Evolutionary conservation across 1,140 invertebrate genomes (phyloP).

Genomic region (Steinernema khuongi): DNA sequence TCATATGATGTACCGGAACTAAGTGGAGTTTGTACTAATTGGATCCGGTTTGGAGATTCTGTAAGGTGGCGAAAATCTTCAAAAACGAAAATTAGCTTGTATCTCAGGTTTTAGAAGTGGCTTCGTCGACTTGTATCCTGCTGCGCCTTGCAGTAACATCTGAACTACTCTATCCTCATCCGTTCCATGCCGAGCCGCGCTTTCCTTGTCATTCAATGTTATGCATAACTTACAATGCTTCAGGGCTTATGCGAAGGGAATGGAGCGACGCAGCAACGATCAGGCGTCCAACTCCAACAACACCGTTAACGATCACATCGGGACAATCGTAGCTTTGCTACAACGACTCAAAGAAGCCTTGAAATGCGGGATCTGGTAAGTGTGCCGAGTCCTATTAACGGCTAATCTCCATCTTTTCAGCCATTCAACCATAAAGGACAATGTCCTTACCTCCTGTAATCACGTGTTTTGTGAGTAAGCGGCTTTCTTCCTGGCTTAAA

Average conservation of each 20-base stretch:
- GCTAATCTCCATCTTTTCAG: slow-evolving; percentile 20
- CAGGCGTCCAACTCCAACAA: not conserved
- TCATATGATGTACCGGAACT: too few relatives aligned
- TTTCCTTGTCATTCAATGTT: not conserved
- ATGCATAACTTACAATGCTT: not conserved
- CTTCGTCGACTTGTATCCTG: too few relatives aligned
- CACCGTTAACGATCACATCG: not conserved
- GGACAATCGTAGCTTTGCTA: not conserved
- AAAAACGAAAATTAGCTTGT: too few relatives aligned
- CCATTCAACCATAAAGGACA: slow-evolving; percentile 29
- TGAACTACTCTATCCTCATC: too few relatives aligned
- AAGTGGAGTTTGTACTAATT: too few relatives aligned
- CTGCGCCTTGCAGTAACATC: too few relatives aligned
- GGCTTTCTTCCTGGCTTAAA: too few relatives aligned
- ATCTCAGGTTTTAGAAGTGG: too few relatives aligned
- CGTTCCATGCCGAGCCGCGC: not conserved
- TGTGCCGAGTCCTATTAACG: not conserved
- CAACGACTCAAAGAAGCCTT: slow-evolving; percentile 18
- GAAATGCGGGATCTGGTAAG: slow-evolving; percentile 37
- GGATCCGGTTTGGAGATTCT: too few relatives aligned
- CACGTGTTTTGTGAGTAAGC: slow-evolving; percentile 27
- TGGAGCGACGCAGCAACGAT: too few relatives aligned
- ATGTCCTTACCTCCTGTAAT: slow-evolving; percentile 22
- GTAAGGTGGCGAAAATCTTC: too few relatives aligned
- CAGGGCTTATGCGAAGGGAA: too few relatives aligned